Conservation (phyloP, 2,113 vertebrate species). For the Rhabdomys dilectus region DNA sequence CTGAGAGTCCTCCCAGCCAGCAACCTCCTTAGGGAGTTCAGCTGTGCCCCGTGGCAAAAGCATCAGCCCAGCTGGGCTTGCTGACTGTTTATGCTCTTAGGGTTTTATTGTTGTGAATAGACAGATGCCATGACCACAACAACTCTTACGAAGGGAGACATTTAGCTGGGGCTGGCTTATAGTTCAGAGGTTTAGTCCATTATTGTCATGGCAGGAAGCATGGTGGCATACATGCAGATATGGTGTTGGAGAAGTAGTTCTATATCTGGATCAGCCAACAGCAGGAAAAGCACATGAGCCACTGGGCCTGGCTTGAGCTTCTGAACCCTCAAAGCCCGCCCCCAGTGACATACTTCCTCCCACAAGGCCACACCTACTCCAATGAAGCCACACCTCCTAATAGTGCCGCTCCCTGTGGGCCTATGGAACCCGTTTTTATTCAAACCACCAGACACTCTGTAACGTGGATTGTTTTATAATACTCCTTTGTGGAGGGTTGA, state of each 20-base stretch:
- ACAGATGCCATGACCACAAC: not conserved
- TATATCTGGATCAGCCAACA: not conserved
- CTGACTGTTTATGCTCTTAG: not conserved
- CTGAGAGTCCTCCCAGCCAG: not conserved
- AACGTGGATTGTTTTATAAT: too few relatives aligned
- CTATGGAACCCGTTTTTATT: not conserved
- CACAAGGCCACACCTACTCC: not conserved
- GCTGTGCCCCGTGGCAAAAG: not conserved
- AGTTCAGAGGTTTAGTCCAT: not conserved
- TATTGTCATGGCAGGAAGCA: not conserved
- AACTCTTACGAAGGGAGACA: not conserved
- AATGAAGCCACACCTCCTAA: not conserved
- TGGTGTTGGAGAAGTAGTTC: not conserved
- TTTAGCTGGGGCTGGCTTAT: too few relatives aligned
- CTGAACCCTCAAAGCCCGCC: not conserved
- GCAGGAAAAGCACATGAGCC: not conserved
- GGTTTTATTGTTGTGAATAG: not conserved
- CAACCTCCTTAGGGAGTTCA: not conserved
- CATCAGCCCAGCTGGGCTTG: not conserved
- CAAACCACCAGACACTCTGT: not conserved
- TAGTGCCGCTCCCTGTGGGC: not conserved
- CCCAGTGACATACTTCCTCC: not conserved
- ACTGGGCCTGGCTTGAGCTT: not conserved
- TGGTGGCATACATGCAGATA: not conserved
- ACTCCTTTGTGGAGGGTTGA: not conserved